Evolutionary conservation across 2,113 vertebrate genomes (phyloP).

Genomic region (Archilochus colubris): DNA sequence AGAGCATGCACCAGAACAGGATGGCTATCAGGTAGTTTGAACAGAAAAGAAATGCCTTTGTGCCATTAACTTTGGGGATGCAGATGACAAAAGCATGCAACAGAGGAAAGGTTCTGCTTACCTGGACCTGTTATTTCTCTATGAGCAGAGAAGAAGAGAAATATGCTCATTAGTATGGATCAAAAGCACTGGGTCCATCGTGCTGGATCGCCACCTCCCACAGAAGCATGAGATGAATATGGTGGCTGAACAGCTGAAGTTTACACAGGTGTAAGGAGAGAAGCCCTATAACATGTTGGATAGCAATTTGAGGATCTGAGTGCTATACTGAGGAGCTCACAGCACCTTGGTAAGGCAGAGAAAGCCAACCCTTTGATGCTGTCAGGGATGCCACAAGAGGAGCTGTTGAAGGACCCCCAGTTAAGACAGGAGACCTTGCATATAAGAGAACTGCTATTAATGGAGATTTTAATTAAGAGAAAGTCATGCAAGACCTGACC

Average conservation of each 20-base stretch:
- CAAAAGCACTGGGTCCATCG: neutral
- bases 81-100: conserved; percentile 55
- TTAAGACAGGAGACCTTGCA: neutral
- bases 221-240: neutral
- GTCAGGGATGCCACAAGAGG: neutral
- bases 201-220: neutral
- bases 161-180: conserved; percentile 71
- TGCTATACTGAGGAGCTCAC: neutral
- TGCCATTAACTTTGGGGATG: conserved; percentile 34
- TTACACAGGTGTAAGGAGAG: neutral
- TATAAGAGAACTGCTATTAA: neutral
- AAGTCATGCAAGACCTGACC: neutral
- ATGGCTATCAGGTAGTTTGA: neutral
- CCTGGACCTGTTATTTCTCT: conserved; percentile 78
- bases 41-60: conserved; percentile 29
- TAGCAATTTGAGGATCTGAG: neutral
- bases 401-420: neutral
- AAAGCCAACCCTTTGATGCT: neutral
- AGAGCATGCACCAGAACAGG: conserved; percentile 42
- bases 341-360: neutral
- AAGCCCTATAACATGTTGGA: neutral
- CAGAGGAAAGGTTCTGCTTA: conserved; percentile 69
- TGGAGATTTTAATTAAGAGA: neutral
- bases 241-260: neutral
- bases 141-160: conserved; percentile 75